phyloP scores from a whole-genome alignment of 2,888 invertebrate genomes.

The Conops quadrifasciatus region DNA sequence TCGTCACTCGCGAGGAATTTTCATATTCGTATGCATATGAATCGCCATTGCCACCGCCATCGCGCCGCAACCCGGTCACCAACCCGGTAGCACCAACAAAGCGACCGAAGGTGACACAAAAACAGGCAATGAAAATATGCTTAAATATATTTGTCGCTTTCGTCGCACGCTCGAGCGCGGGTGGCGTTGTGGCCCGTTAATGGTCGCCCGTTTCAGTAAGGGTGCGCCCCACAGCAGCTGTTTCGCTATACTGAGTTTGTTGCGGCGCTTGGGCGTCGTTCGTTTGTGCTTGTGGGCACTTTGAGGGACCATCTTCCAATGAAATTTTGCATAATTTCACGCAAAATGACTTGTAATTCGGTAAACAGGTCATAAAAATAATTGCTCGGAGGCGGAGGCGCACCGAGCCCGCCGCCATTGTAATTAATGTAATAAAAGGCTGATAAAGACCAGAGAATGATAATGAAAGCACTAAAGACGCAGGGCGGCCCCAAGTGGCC shows the following conservation, averaged over 20 bases:
- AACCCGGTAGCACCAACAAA: conserved; percentile 13
- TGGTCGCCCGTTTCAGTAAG: not conserved
- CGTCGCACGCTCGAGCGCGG: conserved; percentile 10
- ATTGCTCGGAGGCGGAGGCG: conserved; percentile 38
- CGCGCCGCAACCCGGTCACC: conserved; percentile 2
- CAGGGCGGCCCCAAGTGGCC: too few species aligned
- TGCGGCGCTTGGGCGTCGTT: not conserved
- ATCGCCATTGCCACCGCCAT: conserved; percentile 18
- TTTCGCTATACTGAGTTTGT: not conserved
- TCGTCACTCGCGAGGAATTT: not conserved
- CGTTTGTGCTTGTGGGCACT: conserved; percentile 29
- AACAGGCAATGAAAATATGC: conserved; percentile 63
- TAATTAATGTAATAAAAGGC: conserved; percentile 9
- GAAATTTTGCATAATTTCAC: conserved; percentile 46
- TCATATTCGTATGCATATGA: conserved; percentile 30
- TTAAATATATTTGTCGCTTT: conserved; percentile 48
- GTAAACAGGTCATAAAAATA: conserved; percentile 63
- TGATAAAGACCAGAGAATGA: not conserved
- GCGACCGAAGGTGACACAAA: conserved; percentile 27
- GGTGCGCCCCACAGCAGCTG: too few species aligned
- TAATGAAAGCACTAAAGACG: not conserved
- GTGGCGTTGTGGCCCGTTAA: not conserved
- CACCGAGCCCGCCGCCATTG: not conserved
- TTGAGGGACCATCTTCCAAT: conserved; percentile 29
- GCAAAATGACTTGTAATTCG: conserved; percentile 54